Conservation (phyloP, 2,113 vertebrate species). For the Platysternon megacephalum region DNA sequence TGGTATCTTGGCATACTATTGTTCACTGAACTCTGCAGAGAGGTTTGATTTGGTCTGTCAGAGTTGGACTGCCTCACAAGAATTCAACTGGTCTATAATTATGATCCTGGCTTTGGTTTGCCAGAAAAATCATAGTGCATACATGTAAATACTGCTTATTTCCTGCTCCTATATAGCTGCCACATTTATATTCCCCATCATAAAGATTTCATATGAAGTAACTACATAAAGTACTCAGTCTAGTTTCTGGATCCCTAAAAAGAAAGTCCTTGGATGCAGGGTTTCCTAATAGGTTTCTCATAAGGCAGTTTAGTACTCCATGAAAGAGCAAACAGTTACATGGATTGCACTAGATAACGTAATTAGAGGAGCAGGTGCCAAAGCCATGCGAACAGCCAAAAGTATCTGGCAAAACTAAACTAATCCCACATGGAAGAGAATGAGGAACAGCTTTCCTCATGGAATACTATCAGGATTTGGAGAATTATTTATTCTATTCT, state of each 20-base stretch:
- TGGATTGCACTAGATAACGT: background rate
- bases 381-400: background rate
- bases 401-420: background rate
- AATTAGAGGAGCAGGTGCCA: background rate
- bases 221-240: background rate
- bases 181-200: background rate
- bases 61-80: background rate
- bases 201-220: background rate
- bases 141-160: background rate
- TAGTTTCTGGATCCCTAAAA: background rate
- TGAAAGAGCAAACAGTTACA: background rate
- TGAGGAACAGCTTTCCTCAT: background rate
- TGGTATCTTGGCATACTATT: background rate
- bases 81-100: conserved; percentile 10
- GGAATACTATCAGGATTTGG: background rate
- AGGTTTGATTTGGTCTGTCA: background rate
- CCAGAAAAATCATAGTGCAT: background rate
- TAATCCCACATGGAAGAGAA: background rate
- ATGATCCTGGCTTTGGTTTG: background rate
- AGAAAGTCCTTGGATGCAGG: background rate
- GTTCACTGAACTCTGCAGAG: background rate
- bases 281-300: too few species aligned
- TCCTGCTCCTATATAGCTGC: conserved; percentile 5
- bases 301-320: background rate
- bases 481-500: background rate